Percentiles rank a stretch among this genome's conserved stretches.
phyloP scores from a whole-genome alignment of 2,888 invertebrate genomes.

The Alloplasta piceator region DNA sequence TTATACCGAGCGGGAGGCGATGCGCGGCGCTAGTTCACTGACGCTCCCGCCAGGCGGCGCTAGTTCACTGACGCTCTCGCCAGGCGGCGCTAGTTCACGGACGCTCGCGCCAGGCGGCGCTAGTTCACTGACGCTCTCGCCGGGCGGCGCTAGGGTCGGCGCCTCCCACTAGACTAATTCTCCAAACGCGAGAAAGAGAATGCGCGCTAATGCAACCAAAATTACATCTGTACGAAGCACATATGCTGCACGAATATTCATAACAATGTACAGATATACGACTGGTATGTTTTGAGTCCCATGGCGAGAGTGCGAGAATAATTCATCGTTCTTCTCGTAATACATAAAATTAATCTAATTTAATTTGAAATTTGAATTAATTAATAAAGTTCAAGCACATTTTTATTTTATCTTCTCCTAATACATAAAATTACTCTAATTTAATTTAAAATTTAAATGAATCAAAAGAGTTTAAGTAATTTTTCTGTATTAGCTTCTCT shows the following conservation, averaged over 20 bases:
- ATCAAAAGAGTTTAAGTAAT: too few species aligned
- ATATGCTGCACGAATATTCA: neutral
- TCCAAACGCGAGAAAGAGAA: slow-evolving; percentile 13
- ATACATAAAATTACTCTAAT: too few species aligned
- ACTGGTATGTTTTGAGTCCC: neutral
- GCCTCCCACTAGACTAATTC: slow-evolving; percentile 14
- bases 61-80: slow-evolving; percentile 17
- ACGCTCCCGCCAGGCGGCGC: too few species aligned
- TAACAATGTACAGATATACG: neutral
- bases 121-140: too few species aligned
- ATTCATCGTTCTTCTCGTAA: slow-evolving; percentile 55
- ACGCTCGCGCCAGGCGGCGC: too few species aligned
- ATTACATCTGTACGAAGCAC: slow-evolving; percentile 19
- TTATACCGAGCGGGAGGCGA: neutral
- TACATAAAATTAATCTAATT: too few species aligned
- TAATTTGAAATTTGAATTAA: too few species aligned
- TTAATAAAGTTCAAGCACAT: too few species aligned
- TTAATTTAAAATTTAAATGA: too few species aligned
- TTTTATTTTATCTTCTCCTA: too few species aligned
- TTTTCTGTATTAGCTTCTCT: too few species aligned
- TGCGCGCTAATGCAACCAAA: neutral
- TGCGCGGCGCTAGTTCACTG: neutral
- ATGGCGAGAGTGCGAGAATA: slow-evolving; percentile 23
- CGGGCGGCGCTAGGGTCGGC: slow-evolving; percentile 15
- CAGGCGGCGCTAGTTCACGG: too few species aligned